These are phyloP conservation scores for Scolanthus callimorphus DNA, from an alignment of 92 coral and sea anemone species.

Conservation along the genomic window DNA sequence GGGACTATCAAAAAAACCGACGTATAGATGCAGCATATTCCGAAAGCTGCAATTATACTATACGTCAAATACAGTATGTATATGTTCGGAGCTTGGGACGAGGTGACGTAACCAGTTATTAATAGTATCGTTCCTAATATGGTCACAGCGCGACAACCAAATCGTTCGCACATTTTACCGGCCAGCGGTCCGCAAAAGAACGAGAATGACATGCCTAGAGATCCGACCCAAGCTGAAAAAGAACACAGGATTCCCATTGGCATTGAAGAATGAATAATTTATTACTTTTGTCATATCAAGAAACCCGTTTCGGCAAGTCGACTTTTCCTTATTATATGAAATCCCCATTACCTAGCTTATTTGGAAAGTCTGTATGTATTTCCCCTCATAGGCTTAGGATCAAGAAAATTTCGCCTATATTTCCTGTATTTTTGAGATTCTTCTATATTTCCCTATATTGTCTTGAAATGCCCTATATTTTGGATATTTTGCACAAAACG, in stretches of 20 bases:
- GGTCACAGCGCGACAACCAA: conserved; percentile 31
- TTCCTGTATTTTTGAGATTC: too few species aligned
- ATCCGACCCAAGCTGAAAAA: conserved; percentile 46
- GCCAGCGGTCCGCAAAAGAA: conserved; percentile 39
- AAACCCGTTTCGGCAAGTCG: too few species aligned
- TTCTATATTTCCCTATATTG: too few species aligned
- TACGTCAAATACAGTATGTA: conserved; percentile 28
- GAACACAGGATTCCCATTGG: not conserved
- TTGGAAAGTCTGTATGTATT: too few species aligned
- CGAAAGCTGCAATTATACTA: conserved; percentile 37
- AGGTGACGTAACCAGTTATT: conserved; percentile 9
- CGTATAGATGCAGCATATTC: conserved; percentile 34
- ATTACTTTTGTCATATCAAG: too few species aligned
- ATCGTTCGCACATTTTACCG: conserved; percentile 38
- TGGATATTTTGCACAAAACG: too few species aligned
- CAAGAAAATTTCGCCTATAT: too few species aligned
- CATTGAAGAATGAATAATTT: too few species aligned
- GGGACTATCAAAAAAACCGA: conserved; percentile 37
- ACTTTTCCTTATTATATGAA: too few species aligned
- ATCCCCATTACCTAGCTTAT: too few species aligned
- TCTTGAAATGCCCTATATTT: too few species aligned
- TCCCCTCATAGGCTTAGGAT: too few species aligned
- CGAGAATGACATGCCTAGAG: conserved; percentile 16
- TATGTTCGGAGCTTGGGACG: conserved; percentile 35
- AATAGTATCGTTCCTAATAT: conserved; percentile 23